Conservation (phyloP, 2,888 invertebrate genomes). For the Arge pagana region DNA sequence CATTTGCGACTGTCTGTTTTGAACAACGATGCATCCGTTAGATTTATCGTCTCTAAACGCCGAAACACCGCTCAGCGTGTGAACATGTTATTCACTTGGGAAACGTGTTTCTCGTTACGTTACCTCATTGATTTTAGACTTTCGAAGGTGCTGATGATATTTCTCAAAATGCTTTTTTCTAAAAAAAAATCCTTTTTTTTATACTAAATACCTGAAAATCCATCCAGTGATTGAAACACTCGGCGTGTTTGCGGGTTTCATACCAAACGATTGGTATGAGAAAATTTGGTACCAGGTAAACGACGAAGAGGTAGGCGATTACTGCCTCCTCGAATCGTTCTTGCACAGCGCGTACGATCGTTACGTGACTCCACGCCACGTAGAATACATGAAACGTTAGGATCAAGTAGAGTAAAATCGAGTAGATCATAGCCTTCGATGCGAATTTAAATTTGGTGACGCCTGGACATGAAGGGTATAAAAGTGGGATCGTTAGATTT, state of each 20-base stretch:
- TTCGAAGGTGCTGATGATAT: no score
- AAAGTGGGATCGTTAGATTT: no score
- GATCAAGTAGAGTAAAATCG: constrained; percentile 60
- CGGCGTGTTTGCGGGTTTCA: constrained; percentile 68
- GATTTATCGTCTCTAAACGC: no score
- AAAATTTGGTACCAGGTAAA: constrained; percentile 70
- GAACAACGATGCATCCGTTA: no score
- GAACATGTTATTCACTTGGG: no score
- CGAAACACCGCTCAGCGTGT: no score
- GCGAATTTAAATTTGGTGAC: constrained; percentile 44
- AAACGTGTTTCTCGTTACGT: no score
- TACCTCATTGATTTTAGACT: no score
- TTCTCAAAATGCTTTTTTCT: no score
- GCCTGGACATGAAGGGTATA: constrained; percentile 5
- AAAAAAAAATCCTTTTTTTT: background rate
- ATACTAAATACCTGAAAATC: constrained; percentile 66
- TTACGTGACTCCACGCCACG: constrained; percentile 67
- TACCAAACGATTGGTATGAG: constrained; percentile 70
- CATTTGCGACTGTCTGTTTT: no score
- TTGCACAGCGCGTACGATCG: constrained; percentile 65
- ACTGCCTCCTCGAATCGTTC: constrained; percentile 77
- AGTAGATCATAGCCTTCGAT: constrained; percentile 66
- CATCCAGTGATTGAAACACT: constrained; percentile 68
- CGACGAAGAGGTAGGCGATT: constrained; percentile 75
- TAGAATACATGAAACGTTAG: constrained; percentile 65